Evolutionary conservation across 2,797 vertebrate species (phyloP), one percentile per base, ranked within the genome.

Genomic region (Hephaestus fuliginosus): DNA sequence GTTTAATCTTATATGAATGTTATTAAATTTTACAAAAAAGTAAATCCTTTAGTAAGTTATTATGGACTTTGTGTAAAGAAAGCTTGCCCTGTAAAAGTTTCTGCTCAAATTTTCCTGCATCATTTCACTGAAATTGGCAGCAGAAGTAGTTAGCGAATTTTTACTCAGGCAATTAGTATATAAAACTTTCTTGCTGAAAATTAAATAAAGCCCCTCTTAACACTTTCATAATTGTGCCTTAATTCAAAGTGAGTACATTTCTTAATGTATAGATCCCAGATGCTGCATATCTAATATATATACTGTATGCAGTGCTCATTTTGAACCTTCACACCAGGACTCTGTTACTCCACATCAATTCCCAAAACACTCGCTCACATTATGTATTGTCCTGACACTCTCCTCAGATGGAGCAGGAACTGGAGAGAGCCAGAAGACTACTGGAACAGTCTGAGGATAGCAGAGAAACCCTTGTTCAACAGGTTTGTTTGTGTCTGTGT

Each of bases 361-460:
- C 56, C 57, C 43, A 57, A 57, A 55, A 51, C 52, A 33, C 51
- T 15, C 18, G 18, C 22, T 56, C 25, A 33, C 30, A 65, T 70
- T 66, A 56, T 70, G 30, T 60, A 10, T 68, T 68, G 14, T 55
- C 15, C 7, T 68, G 36, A 73, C 10, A 2, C 28, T 74, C 4
- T 69, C 11, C 36, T 63, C 28, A 99, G 97, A 94, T 97, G 92
- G 95, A 96, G 82, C 94, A 96, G 81, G 96, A 98, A 82, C 91
- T 99, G 90, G 94, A 97, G 62, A 91, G 89, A 65, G 96, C 95
- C 5, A 94, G 80, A 75, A 95, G 94, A 84, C 93, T 94, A 53
- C 72, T 98, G 80, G 94, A 95, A 73, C 96, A 97, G 84, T 97
- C 97, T 5, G 97, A 99, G 94, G 94, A 94, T 58, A 96, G 90